These are phyloP conservation scores for Nesidiocoris tenuis DNA, from an alignment of 2,888 invertebrate species.

Conservation along the genomic window DNA sequence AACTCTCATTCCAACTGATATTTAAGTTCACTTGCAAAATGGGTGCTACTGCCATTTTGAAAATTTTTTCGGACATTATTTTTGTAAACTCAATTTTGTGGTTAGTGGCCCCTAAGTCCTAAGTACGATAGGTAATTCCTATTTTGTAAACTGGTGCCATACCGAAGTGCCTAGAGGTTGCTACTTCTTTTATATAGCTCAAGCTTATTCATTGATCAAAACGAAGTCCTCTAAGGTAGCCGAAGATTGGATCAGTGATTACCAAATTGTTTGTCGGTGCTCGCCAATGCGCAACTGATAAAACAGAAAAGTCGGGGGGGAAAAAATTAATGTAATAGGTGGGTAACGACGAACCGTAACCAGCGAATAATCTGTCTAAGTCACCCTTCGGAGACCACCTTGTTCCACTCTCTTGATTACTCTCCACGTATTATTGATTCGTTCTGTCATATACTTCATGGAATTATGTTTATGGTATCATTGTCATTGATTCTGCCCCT, in stretches of 20 bases:
- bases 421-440: constrained; percentile 16
- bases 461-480: constrained; percentile 42
- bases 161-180: no score
- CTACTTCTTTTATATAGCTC: no score
- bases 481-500: constrained; percentile 32
- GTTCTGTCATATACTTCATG: constrained; percentile 6
- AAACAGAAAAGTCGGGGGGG: background rate
- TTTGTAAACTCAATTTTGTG: no score
- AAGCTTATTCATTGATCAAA: no score
- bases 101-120: no score
- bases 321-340: background rate
- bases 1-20: no score
- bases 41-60: no score
- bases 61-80: no score
- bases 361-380: background rate
- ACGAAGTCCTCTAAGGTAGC: no score
- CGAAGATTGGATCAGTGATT: background rate
- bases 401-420: constrained; percentile 34
- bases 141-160: no score
- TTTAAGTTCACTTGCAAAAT: no score
- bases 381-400: background rate
- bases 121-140: no score
- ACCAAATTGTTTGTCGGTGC: background rate
- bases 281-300: background rate
- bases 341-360: background rate